These are phyloP conservation scores for Julus scandinavius DNA, from an alignment of 2,888 invertebrate genomes.

Conservation along the genomic window DNA sequence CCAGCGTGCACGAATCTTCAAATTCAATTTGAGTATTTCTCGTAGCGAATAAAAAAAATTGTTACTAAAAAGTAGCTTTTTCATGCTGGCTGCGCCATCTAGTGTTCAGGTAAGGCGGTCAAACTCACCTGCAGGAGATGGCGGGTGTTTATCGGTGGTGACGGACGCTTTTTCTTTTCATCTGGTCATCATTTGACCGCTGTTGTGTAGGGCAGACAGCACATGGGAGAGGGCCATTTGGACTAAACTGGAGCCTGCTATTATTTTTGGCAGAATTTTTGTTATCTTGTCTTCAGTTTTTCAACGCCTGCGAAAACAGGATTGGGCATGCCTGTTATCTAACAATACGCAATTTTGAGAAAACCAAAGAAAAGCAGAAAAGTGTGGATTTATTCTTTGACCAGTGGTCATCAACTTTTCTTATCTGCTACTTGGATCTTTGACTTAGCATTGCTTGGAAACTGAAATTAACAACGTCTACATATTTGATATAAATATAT, in stretches of 20 bases:
- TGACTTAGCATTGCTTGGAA: background rate
- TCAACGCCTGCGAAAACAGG: background rate
- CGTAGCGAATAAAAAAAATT: too few species aligned
- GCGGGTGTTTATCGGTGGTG: constrained; percentile 29
- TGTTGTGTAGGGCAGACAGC: background rate
- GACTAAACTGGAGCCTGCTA: background rate
- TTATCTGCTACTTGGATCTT: background rate
- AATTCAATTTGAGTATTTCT: background rate
- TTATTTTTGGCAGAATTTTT: background rate
- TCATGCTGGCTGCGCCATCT: constrained; percentile 10
- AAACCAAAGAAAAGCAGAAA: constrained; percentile 21
- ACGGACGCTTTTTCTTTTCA: constrained; percentile 30
- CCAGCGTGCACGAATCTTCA: constrained; percentile 29
- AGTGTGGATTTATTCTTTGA: constrained; percentile 29
- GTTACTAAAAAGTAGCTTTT: background rate
- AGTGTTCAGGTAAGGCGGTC: constrained; percentile 26
- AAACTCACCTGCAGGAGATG: constrained; percentile 12
- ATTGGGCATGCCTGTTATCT: background rate
- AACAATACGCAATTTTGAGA: background rate
- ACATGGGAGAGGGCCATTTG: background rate
- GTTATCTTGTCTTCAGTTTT: background rate
- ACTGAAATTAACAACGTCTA: background rate
- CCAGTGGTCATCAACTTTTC: background rate
- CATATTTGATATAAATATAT: background rate
- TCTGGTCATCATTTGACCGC: constrained; percentile 34